phyloP scores from a whole-genome alignment of 2,797 vertebrate genomes.

The Dipus sagitta region DNA sequence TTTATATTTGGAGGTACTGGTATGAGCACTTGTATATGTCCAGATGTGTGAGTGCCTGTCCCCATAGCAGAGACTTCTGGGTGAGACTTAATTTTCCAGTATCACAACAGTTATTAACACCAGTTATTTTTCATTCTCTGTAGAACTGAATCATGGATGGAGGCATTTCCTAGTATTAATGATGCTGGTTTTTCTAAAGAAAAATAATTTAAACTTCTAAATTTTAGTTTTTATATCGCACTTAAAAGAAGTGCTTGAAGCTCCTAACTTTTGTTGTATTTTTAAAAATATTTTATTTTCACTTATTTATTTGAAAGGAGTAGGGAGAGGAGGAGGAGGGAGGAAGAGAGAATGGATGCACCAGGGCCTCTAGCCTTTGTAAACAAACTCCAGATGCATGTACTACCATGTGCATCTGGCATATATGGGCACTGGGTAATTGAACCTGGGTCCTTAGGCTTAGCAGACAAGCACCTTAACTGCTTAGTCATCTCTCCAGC shows the following conservation, averaged over 20 bases:
- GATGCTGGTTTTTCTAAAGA: slow-evolving; percentile 26
- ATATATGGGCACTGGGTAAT: too few species aligned
- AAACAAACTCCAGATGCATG: too few species aligned
- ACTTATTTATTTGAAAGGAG: too few species aligned
- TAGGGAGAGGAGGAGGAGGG: too few species aligned
- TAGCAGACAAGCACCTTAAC: too few species aligned
- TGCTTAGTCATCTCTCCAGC: too few species aligned
- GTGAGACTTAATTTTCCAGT: neutral
- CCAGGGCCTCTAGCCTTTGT: too few species aligned
- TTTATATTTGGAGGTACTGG: slow-evolving; percentile 8
- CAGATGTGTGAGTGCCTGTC: neutral
- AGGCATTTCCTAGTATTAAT: slow-evolving; percentile 19
- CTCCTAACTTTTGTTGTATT: neutral
- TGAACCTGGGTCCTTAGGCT: too few species aligned
- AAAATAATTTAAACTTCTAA: neutral
- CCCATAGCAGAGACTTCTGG: neutral
- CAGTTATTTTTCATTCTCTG: slow-evolving; percentile 40
- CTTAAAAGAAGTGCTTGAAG: slow-evolving; percentile 42
- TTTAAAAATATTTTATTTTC: slow-evolving; percentile 3
- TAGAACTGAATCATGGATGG: neutral
- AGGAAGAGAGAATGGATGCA: too few species aligned
- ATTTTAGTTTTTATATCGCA: slow-evolving; percentile 47
- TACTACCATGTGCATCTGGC: too few species aligned
- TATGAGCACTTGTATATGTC: neutral
- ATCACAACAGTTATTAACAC: neutral